Evolutionary conservation across 2,888 invertebrate genomes (phyloP).

Genomic region (Sarcophaga caerulescens): DNA sequence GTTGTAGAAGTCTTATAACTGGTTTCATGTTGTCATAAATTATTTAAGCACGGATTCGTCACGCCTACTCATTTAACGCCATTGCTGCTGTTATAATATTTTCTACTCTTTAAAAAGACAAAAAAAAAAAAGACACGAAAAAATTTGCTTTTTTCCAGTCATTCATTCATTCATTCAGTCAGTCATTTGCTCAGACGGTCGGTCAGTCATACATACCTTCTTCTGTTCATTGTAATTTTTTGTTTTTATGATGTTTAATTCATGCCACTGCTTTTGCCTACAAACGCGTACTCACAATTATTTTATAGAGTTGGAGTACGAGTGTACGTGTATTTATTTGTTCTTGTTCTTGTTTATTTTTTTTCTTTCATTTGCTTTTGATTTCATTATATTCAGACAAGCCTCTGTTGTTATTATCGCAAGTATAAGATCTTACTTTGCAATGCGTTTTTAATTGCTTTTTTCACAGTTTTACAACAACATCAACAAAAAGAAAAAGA

Average conservation of each 20-base stretch:
- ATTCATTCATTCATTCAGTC: constrained; percentile 43
- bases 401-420: constrained; percentile 64
- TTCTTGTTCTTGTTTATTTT: no score
- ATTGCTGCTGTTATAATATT: constrained; percentile 60
- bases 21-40: constrained; percentile 68
- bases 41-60: constrained; percentile 69
- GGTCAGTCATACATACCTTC: constrained; percentile 49
- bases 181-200: constrained; percentile 46
- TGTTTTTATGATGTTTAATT: background rate
- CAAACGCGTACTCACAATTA: constrained; percentile 65
- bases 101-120: constrained; percentile 58
- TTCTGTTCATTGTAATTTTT: constrained; percentile 31
- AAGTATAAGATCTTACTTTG: constrained; percentile 65
- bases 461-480: constrained; percentile 66
- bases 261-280: constrained; percentile 24
- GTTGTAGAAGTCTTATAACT: constrained; percentile 31
- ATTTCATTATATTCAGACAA: constrained; percentile 53
- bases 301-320: constrained; percentile 62
- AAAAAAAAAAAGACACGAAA: background rate
- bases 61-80: constrained; percentile 71
- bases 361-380: constrained; percentile 33
- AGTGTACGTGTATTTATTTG: constrained; percentile 66
- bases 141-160: constrained; percentile 27
- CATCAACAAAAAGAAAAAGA: constrained; percentile 63
- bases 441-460: constrained; percentile 72